phyloP scores from a whole-genome alignment of 2,113 vertebrate genomes.

The Mus spicilegus region DNA sequence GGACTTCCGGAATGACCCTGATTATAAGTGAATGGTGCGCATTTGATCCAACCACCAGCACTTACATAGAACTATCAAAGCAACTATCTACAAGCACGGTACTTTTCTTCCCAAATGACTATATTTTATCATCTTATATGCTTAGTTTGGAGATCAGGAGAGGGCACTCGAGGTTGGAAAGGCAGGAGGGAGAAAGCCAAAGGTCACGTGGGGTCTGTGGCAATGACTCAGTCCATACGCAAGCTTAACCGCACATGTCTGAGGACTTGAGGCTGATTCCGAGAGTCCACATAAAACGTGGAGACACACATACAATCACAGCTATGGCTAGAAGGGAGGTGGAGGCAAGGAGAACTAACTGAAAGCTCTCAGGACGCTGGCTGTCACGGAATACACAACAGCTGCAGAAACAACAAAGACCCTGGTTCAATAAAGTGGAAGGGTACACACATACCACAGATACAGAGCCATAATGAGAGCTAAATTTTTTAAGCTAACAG shows the following conservation, averaged over 20 bases:
- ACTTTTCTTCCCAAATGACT: conserved; percentile 5
- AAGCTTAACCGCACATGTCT: neutral
- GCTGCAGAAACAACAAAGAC: neutral
- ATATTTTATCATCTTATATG: neutral
- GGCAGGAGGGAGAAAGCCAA: neutral
- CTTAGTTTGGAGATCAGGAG: neutral
- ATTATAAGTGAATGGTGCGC: neutral
- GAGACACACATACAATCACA: neutral
- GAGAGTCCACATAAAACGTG: too few species aligned
- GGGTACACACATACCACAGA: neutral
- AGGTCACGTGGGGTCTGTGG: neutral
- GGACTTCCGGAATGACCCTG: neutral
- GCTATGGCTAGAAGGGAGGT: too few species aligned
- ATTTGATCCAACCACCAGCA: neutral
- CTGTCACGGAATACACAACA: neutral
- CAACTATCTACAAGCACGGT: neutral
- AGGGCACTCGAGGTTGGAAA: neutral
- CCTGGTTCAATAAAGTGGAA: neutral
- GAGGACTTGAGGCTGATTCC: neutral
- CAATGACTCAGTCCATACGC: too few species aligned
- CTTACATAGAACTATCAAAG: neutral
- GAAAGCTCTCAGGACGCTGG: too few species aligned
- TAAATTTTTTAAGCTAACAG: neutral
- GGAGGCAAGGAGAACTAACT: neutral
- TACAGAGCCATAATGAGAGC: neutral